Evolutionary conservation across 2,113 vertebrate genomes (phyloP), one percentile per base, ranked within the genome.

Genomic region (Thoracochromis brauschi): DNA sequence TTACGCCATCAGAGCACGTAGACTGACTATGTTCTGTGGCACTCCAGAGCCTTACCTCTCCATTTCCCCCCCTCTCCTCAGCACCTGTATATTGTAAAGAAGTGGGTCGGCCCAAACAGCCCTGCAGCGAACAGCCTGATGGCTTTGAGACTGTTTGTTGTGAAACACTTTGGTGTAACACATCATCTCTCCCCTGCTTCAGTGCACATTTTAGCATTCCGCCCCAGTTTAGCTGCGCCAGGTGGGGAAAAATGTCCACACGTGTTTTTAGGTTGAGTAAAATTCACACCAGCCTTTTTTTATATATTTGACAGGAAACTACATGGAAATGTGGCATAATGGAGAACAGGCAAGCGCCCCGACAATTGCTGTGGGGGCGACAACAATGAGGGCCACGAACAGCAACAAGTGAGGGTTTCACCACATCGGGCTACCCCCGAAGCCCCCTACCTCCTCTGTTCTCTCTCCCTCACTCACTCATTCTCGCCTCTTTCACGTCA

Each of bases 41-140:
- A 87, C 92, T 81, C 54, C 88, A 85, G 90, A 85, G 57, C 90
- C 91, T 92, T 87, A 86, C 86, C 89, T 90, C 88, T 82, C 73
- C 68, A 71, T 88, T 63, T 51, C 8, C 19, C 84, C 84, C 65
- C 87, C 81, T 60, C 87, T 89, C 84, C 84, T 88, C 87, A 83
- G 91, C 96, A 97, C 96, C 96, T 96, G 96, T 95, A 94, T 92
- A 96, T 94, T 95, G 93, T 96, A 95, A 96, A 96, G 91, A 85
- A 58, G 87, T 71, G 83, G 60, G 85, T 87, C 35, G 19, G 63
- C 85, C 86, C 88, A 91, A 91, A 88, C 90, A 91, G 91, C 85
- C 89, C 87, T 21, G 85, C 85, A 92, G 91, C 89, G 17, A 94
- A 84, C 88, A 86, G 88, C 82, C 78, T 87, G 90, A 94, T 88